Percentiles rank a stretch among this genome's conserved stretches.
Evolutionary conservation across 2,797 vertebrate genomes (phyloP).

Genomic region (Streptopelia turtur): DNA sequence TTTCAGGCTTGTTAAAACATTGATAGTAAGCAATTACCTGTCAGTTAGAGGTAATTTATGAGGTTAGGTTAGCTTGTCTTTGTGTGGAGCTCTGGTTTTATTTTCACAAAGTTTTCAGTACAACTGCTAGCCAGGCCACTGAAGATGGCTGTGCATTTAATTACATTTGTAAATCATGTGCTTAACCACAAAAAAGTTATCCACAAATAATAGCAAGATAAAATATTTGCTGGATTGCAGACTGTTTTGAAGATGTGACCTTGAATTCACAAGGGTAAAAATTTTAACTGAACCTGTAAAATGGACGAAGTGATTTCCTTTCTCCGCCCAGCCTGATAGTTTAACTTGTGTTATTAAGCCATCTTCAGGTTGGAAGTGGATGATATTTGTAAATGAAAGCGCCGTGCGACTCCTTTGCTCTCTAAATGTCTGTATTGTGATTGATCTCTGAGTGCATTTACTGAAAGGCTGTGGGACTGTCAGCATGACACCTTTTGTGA

Average conservation of each 20-base stretch:
- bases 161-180: background rate
- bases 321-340: background rate
- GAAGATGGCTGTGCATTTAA: background rate
- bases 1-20: constrained; percentile 37
- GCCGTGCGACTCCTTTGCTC: background rate
- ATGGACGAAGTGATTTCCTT: background rate
- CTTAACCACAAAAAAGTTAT: background rate
- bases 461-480: background rate
- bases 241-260: background rate
- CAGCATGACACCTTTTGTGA: background rate
- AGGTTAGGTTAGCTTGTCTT: background rate
- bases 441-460: background rate
- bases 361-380: background rate
- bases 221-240: background rate
- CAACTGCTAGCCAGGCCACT: background rate
- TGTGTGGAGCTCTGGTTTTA: background rate
- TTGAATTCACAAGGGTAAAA: background rate
- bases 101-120: background rate
- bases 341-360: background rate
- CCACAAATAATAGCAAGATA: background rate
- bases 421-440: rapidly evolving
- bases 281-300: background rate
- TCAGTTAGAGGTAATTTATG: constrained; percentile 20
- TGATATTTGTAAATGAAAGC: background rate
- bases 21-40: constrained; percentile 21